Base-by-base conservation (phyloP, 2,888 invertebrate species). In the Dusona sp. region DNA sequence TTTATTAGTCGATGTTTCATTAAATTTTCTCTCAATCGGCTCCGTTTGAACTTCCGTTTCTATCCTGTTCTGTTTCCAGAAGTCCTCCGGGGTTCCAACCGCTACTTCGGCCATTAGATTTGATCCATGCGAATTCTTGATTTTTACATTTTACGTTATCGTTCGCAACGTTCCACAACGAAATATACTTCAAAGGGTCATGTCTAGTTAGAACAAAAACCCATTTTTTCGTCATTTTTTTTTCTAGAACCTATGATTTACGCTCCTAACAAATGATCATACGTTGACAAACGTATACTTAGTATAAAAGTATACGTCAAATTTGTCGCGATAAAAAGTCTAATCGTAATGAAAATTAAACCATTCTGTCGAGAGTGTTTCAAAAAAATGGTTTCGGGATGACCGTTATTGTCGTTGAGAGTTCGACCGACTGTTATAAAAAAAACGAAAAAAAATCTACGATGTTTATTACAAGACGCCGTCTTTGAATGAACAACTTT, bases 1-100 rank as follows among this genome's bases (percentile, higher is more conserved):
- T 33, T 72, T 48, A 16, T 77, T 67, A 4, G 6, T 67, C 38
- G 67, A 77, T 33, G 38, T 16, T 67, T 64, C 38, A 51, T 19
- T 81, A 4, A 36, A 22, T 68, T 78, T 73, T 16, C 33, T 64
- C 33, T 42, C 29, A 11, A 38, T 29, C 9, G 19, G 2, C 13
- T 80, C 72, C 11, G 72, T 84, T 61, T 84, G 80, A 54, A 68
- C 42, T 72, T 65, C 68, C 16, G 45, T 68, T n/a, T 77, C 67
- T 38, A 75, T 77, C 16, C 0, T 61, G 16, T 74, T 8, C n/a
- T 16, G 72, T 33, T 51, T 67, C n/a, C 67, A 73, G n/a, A 51
- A 77, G 68, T 73, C 42, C 29, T 83, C 73, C 1, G 67, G 42
- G 13, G 61, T 67, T 33, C 42, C 86, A 33, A 67, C 57, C 36